Conservation (phyloP, 1,140 invertebrate genomes). For the Ruditapes philippinarum region DNA sequence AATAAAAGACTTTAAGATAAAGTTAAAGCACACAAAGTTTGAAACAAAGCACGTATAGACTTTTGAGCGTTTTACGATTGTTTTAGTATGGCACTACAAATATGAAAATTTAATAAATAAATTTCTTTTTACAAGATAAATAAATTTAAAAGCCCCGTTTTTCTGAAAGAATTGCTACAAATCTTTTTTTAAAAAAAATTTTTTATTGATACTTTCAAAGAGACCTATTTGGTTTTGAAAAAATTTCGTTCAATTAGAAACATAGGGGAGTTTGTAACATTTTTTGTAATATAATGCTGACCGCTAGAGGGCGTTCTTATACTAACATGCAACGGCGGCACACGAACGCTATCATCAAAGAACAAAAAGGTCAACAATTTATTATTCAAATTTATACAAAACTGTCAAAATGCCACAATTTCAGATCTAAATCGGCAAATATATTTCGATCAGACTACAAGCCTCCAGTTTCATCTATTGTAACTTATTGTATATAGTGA, state of each 20-base stretch:
- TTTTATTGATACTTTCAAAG: background rate
- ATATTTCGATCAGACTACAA: background rate
- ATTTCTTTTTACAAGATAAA: background rate
- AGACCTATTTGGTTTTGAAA: constrained; percentile 10
- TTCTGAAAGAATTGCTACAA: background rate
- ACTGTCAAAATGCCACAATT: constrained; percentile 10
- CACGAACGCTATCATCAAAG: background rate
- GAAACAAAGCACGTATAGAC: background rate
- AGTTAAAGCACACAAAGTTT: background rate
- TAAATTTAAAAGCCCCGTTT: background rate
- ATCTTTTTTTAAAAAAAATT: background rate
- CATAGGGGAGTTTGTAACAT: constrained; percentile 10
- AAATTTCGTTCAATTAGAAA: background rate
- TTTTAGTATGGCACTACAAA: background rate
- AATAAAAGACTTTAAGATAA: constrained; percentile 33
- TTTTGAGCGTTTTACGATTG: background rate
- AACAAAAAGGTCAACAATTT: background rate
- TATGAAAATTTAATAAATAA: background rate
- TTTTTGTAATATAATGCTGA: constrained; percentile 17
- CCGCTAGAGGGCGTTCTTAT: constrained; percentile 3
- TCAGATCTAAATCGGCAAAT: background rate
- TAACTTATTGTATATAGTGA: no score
- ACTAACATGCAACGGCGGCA: background rate
- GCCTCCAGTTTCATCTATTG: background rate
- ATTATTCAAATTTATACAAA: constrained; percentile 9